Conservation (phyloP, 2,888 invertebrate genomes). For the Cistogaster globosa region DNA sequence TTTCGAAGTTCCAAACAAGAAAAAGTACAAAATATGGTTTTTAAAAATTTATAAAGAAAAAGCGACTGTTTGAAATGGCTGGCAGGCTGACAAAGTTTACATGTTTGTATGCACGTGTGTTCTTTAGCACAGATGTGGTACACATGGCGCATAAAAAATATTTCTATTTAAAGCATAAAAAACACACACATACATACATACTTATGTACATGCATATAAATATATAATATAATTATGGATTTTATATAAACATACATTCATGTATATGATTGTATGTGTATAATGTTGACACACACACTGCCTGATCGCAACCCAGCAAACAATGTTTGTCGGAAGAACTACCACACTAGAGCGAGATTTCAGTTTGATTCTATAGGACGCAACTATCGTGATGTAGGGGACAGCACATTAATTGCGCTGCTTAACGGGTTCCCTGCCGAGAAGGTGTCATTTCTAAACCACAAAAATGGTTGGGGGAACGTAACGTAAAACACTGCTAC, state of each 20-base stretch:
- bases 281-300: neutral
- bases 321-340: neutral
- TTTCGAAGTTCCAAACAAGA: slow-evolving; percentile 22
- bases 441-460: too few relatives aligned
- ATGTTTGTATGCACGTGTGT: neutral
- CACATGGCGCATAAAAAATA: slow-evolving; percentile 42
- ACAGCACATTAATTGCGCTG: too few relatives aligned
- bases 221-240: slow-evolving; percentile 46
- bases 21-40: neutral
- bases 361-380: too few relatives aligned
- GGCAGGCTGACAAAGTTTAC: slow-evolving; percentile 12
- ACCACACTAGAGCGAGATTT: too few relatives aligned
- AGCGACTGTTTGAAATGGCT: slow-evolving; percentile 28
- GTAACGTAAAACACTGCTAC: too few relatives aligned
- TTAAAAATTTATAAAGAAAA: neutral
- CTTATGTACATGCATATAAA: neutral
- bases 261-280: neutral
- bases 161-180: neutral
- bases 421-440: too few relatives aligned
- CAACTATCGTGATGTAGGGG: too few relatives aligned
- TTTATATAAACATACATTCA: slow-evolving; percentile 17
- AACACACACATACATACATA: neutral
- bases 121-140: neutral
- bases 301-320: slow-evolving; percentile 2
- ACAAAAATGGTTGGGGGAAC: too few relatives aligned